Conservation (phyloP, 2,797 vertebrate species). For the Fistularia commersonii region DNA sequence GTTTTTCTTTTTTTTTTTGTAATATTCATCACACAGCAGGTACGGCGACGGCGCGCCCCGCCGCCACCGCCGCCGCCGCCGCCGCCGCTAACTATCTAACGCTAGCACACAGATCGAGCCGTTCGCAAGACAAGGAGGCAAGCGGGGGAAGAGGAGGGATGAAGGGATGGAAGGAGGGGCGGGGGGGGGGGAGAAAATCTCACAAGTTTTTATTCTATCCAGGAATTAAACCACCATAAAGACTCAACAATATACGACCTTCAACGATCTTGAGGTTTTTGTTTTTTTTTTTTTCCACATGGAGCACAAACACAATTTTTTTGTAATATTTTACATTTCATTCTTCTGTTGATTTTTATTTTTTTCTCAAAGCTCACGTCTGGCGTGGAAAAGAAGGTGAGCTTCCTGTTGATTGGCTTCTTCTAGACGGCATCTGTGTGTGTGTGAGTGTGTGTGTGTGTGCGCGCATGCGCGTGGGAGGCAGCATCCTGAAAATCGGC, state of each 20-base stretch:
- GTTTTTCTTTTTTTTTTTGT: constrained; percentile 43
- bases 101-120: constrained; percentile 68
- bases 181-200: constrained; percentile 67
- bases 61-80: constrained; percentile 55
- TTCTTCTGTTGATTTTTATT: no score
- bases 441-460: no score
- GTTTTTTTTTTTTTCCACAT: constrained; percentile 59
- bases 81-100: constrained; percentile 70
- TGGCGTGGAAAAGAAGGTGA: constrained; percentile 62
- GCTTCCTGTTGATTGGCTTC: constrained; percentile 45
- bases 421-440: constrained; percentile 35
- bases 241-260: constrained; percentile 62
- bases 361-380: constrained; percentile 46
- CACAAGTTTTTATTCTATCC: constrained; percentile 60
- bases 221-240: constrained; percentile 54
- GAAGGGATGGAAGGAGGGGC: no score
- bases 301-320: constrained; percentile 71
- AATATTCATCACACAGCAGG: constrained; percentile 57
- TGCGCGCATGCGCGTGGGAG: constrained; percentile 36
- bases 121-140: constrained; percentile 70
- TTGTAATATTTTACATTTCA: no score
- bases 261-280: constrained; percentile 52
- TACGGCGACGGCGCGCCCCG: constrained; percentile 66
- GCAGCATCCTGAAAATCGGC: constrained; percentile 55
- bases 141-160: no score